Base-by-base conservation (phyloP, 2,888 invertebrate species). In the Leucoma salicis region DNA sequence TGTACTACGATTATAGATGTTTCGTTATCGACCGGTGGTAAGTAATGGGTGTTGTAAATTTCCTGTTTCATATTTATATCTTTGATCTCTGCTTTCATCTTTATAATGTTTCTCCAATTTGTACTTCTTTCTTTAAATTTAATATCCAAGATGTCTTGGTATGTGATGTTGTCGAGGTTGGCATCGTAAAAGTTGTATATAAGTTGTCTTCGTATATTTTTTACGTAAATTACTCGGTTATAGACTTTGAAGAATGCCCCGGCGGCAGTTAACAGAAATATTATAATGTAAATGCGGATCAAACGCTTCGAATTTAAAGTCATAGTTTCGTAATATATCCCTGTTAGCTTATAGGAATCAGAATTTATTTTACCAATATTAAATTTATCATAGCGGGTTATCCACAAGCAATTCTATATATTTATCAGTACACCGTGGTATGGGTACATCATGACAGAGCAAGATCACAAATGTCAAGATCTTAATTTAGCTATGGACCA, bases 1-100 rank as follows among this genome's bases (percentile, higher is more conserved):
- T 73, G 70, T 33, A 78, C 63, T 0, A 78, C 71, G n/a, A 80
- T 50, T 0, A 75, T 42, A 1, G 48, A 37, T 0, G 56, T 45
- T 41, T 44, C 2, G 21, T 35, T 4, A 42, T 1, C 0, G 39
- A 31, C 0, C 51, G 51, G 2, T 53, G 56, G n/a, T n/a, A n/a
- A n/a, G 10, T n/a, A 14, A 0, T 54, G 12, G n/a, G 32, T 31
- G 15, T 74, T 70, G 14, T 60, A 35, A 4, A 76, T 35, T 1
- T 11, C 35, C 38, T 71, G 72, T 0, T 56, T 49, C 3, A 58
- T 39, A 29, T 79, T 78, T 0, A 64, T 43, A 11, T 43, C 16
- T 10, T 54, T 57, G 3, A 77, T 55, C 10, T 32, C 31, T 7
- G 53, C 35, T 44, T 70, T 73, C 7, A 66, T 48, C 3, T 33